Percentiles rank a stretch among this genome's conserved stretches.
Evolutionary conservation across 2,113 vertebrate genomes (phyloP).

Genomic region (Mus musculus): DNA sequence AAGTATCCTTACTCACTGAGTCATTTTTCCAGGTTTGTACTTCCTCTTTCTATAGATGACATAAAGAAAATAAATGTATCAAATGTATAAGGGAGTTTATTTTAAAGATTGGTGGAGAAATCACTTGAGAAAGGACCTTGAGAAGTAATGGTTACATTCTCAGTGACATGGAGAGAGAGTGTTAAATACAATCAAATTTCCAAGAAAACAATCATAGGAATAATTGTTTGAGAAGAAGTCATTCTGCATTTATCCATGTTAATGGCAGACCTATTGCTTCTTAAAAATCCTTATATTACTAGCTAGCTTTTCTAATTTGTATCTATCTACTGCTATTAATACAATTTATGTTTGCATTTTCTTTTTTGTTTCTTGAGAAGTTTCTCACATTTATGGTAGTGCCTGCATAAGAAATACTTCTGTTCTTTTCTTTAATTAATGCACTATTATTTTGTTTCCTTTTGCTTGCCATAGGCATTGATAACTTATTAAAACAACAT

Average conservation of each 20-base stretch:
- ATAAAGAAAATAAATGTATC: background rate
- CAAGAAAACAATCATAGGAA: background rate
- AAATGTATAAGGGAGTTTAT: background rate
- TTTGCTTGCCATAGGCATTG: background rate
- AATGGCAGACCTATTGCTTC: background rate
- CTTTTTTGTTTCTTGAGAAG: background rate
- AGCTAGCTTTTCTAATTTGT: background rate
- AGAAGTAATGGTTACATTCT: background rate
- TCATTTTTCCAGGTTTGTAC: background rate
- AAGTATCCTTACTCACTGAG: too few relatives aligned
- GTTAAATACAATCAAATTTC: background rate
- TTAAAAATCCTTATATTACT: background rate
- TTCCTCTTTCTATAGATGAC: background rate
- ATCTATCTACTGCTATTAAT: background rate
- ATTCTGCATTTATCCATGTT: background rate
- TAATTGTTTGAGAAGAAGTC: background rate
- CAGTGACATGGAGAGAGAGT: background rate
- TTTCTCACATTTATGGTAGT: background rate
- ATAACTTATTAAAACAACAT: background rate
- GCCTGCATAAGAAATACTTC: background rate
- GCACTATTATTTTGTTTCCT: background rate
- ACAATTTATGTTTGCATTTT: background rate
- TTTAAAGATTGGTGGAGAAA: background rate
- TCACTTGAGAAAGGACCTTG: background rate
- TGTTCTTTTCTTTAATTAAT: slow-evolving; percentile 8